Conservation (phyloP, 1,140 invertebrate species). For the Leptopilina clavipes region DNA sequence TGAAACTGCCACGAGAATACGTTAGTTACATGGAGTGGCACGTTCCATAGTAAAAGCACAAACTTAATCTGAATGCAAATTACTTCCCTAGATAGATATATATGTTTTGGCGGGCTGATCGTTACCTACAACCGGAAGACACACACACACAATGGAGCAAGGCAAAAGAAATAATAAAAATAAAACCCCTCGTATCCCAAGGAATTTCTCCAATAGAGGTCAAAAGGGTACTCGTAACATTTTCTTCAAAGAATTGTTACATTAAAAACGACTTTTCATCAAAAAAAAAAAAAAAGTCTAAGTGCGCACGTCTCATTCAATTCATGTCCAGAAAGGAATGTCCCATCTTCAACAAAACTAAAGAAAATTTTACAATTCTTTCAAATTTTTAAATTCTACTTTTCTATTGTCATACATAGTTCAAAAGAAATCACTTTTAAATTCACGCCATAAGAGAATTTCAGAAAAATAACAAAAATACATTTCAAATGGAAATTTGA, state of each 20-base stretch:
- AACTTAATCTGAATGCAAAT: constrained; percentile 45
- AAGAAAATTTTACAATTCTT: constrained; percentile 3
- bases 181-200: neutral
- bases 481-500: no score
- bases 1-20: constrained; percentile 17
- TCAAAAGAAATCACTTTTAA: no score
- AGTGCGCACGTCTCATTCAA: neutral
- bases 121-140: neutral
- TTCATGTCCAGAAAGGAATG: neutral
- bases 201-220: neutral
- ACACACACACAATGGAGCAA: neutral
- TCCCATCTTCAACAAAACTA: neutral
- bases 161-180: neutral
- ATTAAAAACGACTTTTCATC: constrained; percentile 14
- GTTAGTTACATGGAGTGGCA: constrained; percentile 14
- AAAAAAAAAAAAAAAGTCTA: neutral
- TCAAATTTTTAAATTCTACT: neutral
- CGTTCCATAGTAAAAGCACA: constrained; percentile 24
- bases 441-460: no score
- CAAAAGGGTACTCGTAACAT: constrained; percentile 1
- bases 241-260: neutral
- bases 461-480: no score
- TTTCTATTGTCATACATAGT: no score
- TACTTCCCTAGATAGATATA: constrained; percentile 13
- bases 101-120: neutral